These are phyloP conservation scores for Zaprionus obscuricornis DNA, from an alignment of 2,888 invertebrate species.

Conservation along the genomic window DNA sequence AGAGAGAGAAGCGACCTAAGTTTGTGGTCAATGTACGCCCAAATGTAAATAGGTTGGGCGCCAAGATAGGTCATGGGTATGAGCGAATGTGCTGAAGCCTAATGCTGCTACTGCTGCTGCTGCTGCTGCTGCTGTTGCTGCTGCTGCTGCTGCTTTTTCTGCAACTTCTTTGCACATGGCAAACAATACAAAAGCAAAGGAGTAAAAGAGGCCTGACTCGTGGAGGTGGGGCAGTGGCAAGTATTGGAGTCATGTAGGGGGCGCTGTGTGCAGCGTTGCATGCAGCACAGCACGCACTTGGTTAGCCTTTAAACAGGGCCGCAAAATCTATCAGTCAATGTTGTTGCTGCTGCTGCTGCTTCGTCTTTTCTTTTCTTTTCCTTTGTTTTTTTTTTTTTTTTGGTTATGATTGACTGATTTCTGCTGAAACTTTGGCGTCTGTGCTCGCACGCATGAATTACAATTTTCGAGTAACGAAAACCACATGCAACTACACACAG, in stretches of 20 bases:
- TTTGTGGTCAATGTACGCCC: conserved; percentile 70
- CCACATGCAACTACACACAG: conserved; percentile 36
- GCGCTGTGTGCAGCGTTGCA: conserved; percentile 58
- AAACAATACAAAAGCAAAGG: conserved; percentile 30
- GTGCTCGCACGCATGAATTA: conserved; percentile 71
- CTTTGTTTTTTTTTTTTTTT: conserved; percentile 39
- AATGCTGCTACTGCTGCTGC: neutral
- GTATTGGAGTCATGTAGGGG: conserved; percentile 21
- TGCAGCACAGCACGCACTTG: conserved; percentile 62
- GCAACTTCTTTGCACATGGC: conserved; percentile 38
- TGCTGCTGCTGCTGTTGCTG: too few species aligned
- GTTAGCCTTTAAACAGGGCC: conserved; percentile 28
- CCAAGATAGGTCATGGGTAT: conserved; percentile 60
- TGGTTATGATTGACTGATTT: conserved; percentile 77
- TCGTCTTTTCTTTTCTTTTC: neutral
- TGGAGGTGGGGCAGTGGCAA: neutral
- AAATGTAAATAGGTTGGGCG: conserved; percentile 67
- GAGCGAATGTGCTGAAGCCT: conserved; percentile 44
- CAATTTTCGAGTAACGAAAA: conserved; percentile 73
- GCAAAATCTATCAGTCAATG: conserved; percentile 34
- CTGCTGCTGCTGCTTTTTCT: neutral
- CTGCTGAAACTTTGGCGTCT: conserved; percentile 79
- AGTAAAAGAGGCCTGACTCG: conserved; percentile 21
- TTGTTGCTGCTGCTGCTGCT: conserved; percentile 3
- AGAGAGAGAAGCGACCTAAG: neutral